phyloP scores from a whole-genome alignment of 2,888 invertebrate species.

The Tetramorium bicarinatum region DNA sequence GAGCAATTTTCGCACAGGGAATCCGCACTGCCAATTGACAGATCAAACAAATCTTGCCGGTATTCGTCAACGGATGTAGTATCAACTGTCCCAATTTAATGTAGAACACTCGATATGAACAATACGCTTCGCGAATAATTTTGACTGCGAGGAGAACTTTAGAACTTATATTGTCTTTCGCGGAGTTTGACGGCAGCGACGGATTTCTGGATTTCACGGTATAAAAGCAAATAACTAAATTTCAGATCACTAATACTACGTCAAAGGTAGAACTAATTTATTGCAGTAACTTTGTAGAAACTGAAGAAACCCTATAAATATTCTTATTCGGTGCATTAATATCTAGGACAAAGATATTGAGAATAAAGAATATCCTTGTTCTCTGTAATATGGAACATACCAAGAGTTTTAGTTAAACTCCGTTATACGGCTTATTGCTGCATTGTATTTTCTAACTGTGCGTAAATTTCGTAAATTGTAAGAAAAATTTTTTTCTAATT shows the following conservation, averaged over 20 bases:
- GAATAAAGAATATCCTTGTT: not conserved
- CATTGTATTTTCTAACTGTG: not conserved
- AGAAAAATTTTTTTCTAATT: not conserved
- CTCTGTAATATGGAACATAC: not conserved
- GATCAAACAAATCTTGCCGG: slow-evolving; percentile 19
- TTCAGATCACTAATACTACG: slow-evolving; percentile 21
- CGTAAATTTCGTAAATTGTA: not conserved
- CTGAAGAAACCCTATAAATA: not conserved
- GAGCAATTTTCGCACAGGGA: slow-evolving; percentile 30
- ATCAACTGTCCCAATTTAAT: slow-evolving; percentile 2
- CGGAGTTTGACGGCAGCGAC: not conserved
- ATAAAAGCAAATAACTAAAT: slow-evolving; percentile 23
- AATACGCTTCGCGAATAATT: slow-evolving; percentile 19
- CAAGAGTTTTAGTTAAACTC: not conserved
- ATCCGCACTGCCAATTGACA: slow-evolving; percentile 27
- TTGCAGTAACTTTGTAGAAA: not conserved
- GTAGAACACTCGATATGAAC: not conserved
- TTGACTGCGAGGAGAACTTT: slow-evolving; percentile 18
- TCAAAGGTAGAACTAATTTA: slow-evolving; percentile 17
- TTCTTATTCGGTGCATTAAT: slow-evolving; percentile 1
- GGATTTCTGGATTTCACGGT: slow-evolving; percentile 20
- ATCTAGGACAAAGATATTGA: not conserved
- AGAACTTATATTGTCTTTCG: slow-evolving; percentile 20
- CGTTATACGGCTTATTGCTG: not conserved
- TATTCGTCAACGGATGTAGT: not conserved